Percentiles rank a stretch among this genome's conserved stretches.
phyloP scores from a whole-genome alignment of 2,888 invertebrate genomes.

The Diaphora mendica region DNA sequence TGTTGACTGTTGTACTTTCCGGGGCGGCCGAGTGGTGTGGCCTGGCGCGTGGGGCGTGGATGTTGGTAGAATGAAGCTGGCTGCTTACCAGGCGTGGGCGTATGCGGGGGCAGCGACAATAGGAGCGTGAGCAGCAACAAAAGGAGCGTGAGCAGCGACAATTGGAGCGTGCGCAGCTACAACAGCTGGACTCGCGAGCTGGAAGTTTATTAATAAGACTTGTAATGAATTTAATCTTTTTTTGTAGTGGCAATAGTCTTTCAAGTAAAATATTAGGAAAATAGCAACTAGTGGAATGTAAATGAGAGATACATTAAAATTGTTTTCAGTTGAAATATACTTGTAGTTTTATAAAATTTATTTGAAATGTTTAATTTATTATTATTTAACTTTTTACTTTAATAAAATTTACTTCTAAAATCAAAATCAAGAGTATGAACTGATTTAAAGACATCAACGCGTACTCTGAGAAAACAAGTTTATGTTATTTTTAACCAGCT shows the following conservation, averaged over 20 bases:
- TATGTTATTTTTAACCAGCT: not conserved
- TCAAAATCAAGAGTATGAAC: too few species aligned
- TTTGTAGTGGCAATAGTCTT: not conserved
- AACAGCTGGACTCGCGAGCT: constrained; percentile 77
- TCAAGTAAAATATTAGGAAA: too few species aligned
- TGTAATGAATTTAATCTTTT: not conserved
- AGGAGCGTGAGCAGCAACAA: constrained; percentile 72
- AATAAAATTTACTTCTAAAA: not conserved
- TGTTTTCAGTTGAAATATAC: too few species aligned
- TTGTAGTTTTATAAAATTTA: too few species aligned
- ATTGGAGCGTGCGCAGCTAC: constrained; percentile 70
- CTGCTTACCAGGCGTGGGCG: constrained; percentile 75
- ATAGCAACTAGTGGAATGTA: too few species aligned
- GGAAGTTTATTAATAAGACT: constrained; percentile 20
- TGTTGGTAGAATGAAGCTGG: constrained; percentile 43
- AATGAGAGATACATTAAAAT: too few species aligned
- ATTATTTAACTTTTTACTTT: too few species aligned
- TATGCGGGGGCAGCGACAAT: constrained; percentile 68
- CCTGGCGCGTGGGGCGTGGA: constrained; percentile 40
- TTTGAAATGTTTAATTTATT: too few species aligned
- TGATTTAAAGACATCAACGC: constrained; percentile 52
- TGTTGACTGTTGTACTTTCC: constrained; percentile 78
- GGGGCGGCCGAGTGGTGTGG: constrained; percentile 41
- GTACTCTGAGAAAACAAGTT: not conserved
- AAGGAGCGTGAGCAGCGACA: constrained; percentile 68